phyloP scores from a whole-genome alignment of 2,797 vertebrate genomes.

The Podargus strigoides region DNA sequence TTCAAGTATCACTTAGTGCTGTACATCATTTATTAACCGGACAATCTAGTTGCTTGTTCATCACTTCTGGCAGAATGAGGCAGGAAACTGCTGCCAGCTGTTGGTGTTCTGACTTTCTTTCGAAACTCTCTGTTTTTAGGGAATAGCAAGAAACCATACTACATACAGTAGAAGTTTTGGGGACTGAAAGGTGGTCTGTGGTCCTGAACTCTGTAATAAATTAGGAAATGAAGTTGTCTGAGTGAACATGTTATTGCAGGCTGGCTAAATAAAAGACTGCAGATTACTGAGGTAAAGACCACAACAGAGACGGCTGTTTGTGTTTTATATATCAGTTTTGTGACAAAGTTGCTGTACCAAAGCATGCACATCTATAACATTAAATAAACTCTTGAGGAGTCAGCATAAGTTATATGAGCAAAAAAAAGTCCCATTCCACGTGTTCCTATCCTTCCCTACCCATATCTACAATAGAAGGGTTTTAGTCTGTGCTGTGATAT shows the following conservation, averaged over 20 bases:
- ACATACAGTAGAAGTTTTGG: neutral
- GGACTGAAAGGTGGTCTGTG: neutral
- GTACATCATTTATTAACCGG: neutral
- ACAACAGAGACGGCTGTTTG: neutral
- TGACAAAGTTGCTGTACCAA: neutral
- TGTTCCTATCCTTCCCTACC: fast-evolving
- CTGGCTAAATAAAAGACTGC: neutral
- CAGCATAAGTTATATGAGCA: neutral
- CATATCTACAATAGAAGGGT: neutral
- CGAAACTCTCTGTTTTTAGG: neutral
- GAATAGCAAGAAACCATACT: neutral
- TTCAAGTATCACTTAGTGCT: neutral
- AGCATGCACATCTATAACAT: neutral
- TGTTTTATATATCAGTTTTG: neutral
- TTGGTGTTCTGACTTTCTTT: neutral
- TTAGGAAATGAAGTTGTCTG: neutral
- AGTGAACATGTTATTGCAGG: neutral
- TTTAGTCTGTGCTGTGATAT: neutral
- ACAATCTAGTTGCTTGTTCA: neutral
- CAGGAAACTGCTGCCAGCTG: neutral
- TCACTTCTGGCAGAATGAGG: neutral
- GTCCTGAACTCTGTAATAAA: neutral
- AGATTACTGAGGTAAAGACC: neutral
- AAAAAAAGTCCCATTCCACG: fast-evolving
- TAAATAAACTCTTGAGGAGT: neutral